Base-by-base conservation (phyloP, 2,113 vertebrate species). In the Symphodus melops region DNA sequence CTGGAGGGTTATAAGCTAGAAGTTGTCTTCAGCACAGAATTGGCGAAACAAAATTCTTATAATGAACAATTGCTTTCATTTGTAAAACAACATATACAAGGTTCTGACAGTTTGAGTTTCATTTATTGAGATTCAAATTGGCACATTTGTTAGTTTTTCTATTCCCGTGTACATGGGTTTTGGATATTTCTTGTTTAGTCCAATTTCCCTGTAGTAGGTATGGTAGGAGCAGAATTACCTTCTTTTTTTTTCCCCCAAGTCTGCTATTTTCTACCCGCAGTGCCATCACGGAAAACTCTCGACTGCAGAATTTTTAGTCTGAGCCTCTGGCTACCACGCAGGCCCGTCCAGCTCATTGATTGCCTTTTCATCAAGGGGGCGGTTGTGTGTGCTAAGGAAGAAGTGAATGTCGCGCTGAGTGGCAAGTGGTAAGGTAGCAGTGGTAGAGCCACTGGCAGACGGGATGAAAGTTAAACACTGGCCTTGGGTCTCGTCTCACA, bases 361-460 rank as follows among this genome's bases (percentile, higher is more conserved):
- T 89, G 86, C 75, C 79, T 89, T 85, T 86, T 82, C 77, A 83
- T 87, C 69, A 74, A 73, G 53, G 54, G 72, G 88, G 77, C 44
- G 69, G 84, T 75, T 58, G 49, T 84, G 72, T 79, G 78, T 33
- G 39, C 61, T 81, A 79, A 69, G 68, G 81, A 77, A 89, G 77
- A 87, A 87, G 89, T 91, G 84, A 88, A 89, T 81, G 87, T 89
- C 86, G 60, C 82, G 56, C 84, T 89, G 88, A 87, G 86, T 89
- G 87, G 81, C 84, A 85, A 92, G 82, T 78, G 87, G 84, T 81
- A 41, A 37, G 64, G 71, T 68, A 84, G 79, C 84, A 84, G 85
- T 84, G 65, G 75, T 85, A 68, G 88, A 89, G 83, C 78, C 72
- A 84, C 83, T 91, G 90, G 91, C 82, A 75, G 85, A 89, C 85